Base-by-base conservation (phyloP, 1,140 invertebrate species). In the Macrocentrus cingulum region DNA sequence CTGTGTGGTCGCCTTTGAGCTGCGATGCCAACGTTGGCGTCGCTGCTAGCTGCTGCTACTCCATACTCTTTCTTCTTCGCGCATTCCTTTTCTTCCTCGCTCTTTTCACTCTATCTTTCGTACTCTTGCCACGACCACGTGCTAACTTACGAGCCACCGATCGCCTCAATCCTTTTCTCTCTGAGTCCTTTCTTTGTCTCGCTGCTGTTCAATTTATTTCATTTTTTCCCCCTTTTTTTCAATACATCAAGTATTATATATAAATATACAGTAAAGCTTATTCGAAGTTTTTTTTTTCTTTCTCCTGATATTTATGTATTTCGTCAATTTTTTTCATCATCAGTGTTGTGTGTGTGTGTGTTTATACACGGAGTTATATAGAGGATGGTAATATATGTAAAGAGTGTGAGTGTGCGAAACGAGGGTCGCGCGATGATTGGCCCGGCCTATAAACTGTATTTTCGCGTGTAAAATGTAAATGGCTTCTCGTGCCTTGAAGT, bases 401-500 rank as follows among this genome's bases (percentile, higher is more conserved):
- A 53, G 39, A 25, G 42, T 51, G 56, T 58, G 56, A 58, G 56
- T 51, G 37, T 45, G 59, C 42, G 52, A 41, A 56, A 44, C 39
- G 41, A 36, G 67, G 62, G 61, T 64, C 64, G 69, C 63, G 69
- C 66, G 67, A 74, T 73, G 69, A 76, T 76, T 75, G 69, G 67
- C 66, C 68, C 67, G 63, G 65, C 63, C 65, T 65, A 71, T 75
- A 70, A 74, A 71, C 61, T 67, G 71, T 73, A 71, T 71, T 77
- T 75, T 76, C 68, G 71, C 70, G 66, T 75, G 71, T 71, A 71
- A 75, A 75, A 75, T 75, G 72, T 75, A 76, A 76, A 76, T 72
- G 71, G 66, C 65, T 67, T 53, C 66, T 69, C 66, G 65, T 66
- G 67, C 59, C 64, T 57, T 51, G 49, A 51, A 69, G 75, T 77